These are phyloP conservation scores for Nyctibius grandis DNA, from an alignment of 2,797 vertebrate species.

Conservation along the genomic window DNA sequence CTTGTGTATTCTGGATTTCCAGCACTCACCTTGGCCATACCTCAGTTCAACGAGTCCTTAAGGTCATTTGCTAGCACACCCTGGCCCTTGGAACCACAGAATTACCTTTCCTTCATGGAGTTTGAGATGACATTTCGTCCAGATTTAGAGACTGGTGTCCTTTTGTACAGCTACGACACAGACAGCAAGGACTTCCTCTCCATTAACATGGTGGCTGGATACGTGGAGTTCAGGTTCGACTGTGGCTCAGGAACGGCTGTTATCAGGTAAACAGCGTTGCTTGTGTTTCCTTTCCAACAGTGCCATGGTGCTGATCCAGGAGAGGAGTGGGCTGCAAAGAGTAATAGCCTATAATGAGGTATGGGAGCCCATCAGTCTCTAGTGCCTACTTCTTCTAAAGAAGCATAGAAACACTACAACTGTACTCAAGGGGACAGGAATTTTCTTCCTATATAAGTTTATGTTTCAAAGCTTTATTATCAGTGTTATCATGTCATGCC, in stretches of 20 bases:
- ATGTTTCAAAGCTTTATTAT: not conserved
- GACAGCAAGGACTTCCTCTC: slow-evolving; percentile 90
- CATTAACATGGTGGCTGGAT: slow-evolving; percentile 81
- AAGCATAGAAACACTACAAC: not conserved
- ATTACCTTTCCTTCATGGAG: slow-evolving; percentile 95
- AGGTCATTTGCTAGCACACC: slow-evolving; percentile 83
- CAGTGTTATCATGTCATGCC: not conserved
- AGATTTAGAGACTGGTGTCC: slow-evolving; percentile 77
- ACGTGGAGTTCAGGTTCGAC: slow-evolving; percentile 93
- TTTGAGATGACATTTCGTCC: slow-evolving; percentile 90
- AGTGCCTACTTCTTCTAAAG: not conserved
- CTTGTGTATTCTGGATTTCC: slow-evolving; percentile 41
- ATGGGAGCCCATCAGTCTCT: not conserved
- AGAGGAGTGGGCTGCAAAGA: not conserved
- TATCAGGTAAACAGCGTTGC: slow-evolving; percentile 80
- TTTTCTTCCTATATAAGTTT: not conserved
- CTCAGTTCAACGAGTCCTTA: slow-evolving; percentile 88
- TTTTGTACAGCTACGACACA: slow-evolving; percentile 90
- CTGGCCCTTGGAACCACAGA: slow-evolving; percentile 88
- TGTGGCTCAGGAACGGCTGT: slow-evolving; percentile 90
- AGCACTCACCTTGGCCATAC: slow-evolving; percentile 87
- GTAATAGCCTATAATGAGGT: not conserved
- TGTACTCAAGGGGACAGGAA: too few species aligned
- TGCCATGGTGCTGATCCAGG: not conserved
- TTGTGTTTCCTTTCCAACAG: not conserved